Percentiles rank a stretch among this genome's conserved stretches.
Conservation (phyloP, 2,113 vertebrate species). For the Dipodomys merriami region DNA sequence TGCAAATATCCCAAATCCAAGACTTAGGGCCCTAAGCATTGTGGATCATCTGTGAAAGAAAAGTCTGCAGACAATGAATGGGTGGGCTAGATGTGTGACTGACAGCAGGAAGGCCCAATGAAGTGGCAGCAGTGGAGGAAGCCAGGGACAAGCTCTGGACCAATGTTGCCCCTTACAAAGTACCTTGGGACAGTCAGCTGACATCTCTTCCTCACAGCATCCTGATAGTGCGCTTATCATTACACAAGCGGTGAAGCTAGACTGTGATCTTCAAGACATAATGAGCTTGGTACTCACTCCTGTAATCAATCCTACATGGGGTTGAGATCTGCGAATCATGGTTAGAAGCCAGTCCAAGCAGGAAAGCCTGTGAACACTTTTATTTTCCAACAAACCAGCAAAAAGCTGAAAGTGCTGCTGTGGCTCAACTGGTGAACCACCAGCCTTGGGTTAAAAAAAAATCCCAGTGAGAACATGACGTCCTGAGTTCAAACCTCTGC, state of each 20-base stretch:
- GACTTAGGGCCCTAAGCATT: neutral
- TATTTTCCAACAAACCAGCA: too few relatives aligned
- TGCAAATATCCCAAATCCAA: neutral
- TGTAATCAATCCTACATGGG: too few relatives aligned
- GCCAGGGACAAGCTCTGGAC: neutral
- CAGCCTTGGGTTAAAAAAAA: too few relatives aligned
- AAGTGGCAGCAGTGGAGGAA: neutral
- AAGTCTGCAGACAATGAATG: neutral
- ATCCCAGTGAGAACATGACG: too few relatives aligned
- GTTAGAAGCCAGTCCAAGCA: too few relatives aligned
- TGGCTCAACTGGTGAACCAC: too few relatives aligned
- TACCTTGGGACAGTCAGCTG: rapidly evolving
- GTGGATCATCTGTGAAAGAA: neutral
- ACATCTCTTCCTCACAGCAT: rapidly evolving
- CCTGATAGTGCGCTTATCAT: too few relatives aligned
- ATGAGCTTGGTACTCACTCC: too few relatives aligned
- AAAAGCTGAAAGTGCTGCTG: too few relatives aligned
- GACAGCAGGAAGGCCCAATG: neutral
- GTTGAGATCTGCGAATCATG: too few relatives aligned
- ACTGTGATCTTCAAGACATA: neutral
- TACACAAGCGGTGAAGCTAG: neutral
- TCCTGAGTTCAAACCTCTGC: too few relatives aligned
- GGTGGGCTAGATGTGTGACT: rapidly evolving
- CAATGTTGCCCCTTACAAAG: rapidly evolving
- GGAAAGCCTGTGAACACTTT: too few relatives aligned